Base-by-base conservation (phyloP, 2,888 invertebrate species). In the Andrena minutula region DNA sequence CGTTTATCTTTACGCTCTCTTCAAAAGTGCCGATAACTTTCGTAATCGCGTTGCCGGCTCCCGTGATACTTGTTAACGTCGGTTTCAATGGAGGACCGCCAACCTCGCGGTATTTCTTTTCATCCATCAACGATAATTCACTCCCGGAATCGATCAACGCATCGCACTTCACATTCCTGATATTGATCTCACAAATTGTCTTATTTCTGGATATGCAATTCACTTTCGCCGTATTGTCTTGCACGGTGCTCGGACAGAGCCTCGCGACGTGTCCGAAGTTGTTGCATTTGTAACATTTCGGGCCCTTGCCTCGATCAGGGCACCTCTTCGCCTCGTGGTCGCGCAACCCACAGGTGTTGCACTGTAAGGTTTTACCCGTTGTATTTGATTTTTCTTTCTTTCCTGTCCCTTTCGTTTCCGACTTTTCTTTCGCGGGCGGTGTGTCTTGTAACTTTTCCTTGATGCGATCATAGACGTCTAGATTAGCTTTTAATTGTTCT, bases 381-480 rank as follows among this genome's bases (percentile, higher is more conserved):
- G 10, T 28, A 35, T 65, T 23, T 5, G n/a, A 10, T 58, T n/a
- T 26, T 41, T 28, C 41, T 28, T 41, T 63, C 5, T 0, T 58
- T 58, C n/a, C 41, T 12, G 16, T 35, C 26, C 16, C 63, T 1
- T 28, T 47, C 63, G 23, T 41, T 58, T 64, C 61, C 58, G 12
- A 32, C 60, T 32, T 51, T 64, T 30, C 35, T 35, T 35, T 35
- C 35, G 35, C 2, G 35, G 0, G 35, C 10, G 35, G 35, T 0
- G 35, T 35, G 10, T 35, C 2, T 35, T 35, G 35, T 35, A 35
- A 35, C 10, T 76, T 85, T 35, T 75, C 76, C 64, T 68, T 73
- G 35, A 79, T 78, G 41, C 63, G 68, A 5, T 87, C 85, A 26
- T 83, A 85, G 1, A 32, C 32, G 47, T 87, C 85, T 1, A 85